Evolutionary conservation across 1,140 invertebrate genomes (phyloP).

Genomic region (Drusus annulatus): DNA sequence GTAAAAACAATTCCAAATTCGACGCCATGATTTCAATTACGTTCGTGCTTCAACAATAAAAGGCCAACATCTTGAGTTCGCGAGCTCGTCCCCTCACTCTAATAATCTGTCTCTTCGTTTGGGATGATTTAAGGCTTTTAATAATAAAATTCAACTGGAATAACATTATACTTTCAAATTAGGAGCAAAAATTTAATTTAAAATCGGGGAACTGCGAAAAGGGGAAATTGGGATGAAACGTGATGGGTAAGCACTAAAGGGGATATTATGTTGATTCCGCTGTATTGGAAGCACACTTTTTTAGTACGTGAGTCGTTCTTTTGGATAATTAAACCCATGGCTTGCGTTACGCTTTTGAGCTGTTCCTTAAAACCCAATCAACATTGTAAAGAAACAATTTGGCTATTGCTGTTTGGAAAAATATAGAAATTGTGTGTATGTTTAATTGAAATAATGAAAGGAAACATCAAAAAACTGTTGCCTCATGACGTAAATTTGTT

Average conservation of each 20-base stretch:
- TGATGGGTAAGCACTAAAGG: slow-evolving; percentile 9
- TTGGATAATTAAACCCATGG: no score
- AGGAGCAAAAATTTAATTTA: slow-evolving; percentile 75
- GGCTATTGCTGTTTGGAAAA: no score
- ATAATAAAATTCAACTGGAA: slow-evolving; percentile 72
- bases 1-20: slow-evolving; percentile 51
- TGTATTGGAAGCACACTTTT: not conserved
- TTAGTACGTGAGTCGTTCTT: not conserved
- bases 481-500: no score
- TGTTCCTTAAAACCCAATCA: no score
- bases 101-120: slow-evolving; percentile 58
- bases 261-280: slow-evolving; percentile 21
- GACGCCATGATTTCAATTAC: slow-evolving; percentile 45
- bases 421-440: no score
- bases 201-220: slow-evolving; percentile 66
- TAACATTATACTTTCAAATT: slow-evolving; percentile 75
- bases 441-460: no score
- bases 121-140: slow-evolving; percentile 74
- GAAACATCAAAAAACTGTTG: no score
- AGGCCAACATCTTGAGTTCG: slow-evolving; percentile 41
- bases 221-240: slow-evolving; percentile 50
- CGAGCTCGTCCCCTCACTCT: slow-evolving; percentile 32
- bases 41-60: slow-evolving; percentile 41
- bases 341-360: no score
- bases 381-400: no score